phyloP scores from a whole-genome alignment of 2,113 vertebrate genomes.

The Zosterops hypoxanthus region DNA sequence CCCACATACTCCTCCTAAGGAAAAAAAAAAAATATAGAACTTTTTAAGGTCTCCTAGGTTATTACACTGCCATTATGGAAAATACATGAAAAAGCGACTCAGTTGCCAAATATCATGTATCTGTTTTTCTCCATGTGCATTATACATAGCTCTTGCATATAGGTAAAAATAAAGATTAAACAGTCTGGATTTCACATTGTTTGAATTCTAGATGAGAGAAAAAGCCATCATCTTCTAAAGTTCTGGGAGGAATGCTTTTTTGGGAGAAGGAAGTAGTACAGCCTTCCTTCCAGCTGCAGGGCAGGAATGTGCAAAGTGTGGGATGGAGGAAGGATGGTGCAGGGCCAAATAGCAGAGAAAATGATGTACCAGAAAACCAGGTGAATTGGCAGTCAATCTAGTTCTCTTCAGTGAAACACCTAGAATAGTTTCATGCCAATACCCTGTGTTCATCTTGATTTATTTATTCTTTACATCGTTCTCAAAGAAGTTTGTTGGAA shows the following conservation, averaged over 20 bases:
- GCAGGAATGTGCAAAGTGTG: neutral
- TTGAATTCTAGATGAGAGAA: neutral
- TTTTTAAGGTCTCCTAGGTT: neutral
- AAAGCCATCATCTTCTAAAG: neutral
- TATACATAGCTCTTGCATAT: neutral
- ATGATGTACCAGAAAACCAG: neutral
- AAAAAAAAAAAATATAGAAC: neutral
- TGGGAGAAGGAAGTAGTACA: neutral
- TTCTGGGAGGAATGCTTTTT: neutral
- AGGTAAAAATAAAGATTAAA: neutral
- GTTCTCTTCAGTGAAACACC: neutral
- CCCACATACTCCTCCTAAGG: fast-evolving
- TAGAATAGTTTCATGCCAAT: neutral
- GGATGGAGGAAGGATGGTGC: neutral
- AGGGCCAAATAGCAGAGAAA: neutral
- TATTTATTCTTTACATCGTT: neutral
- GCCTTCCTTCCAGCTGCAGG: neutral
- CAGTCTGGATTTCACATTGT: slow-evolving; percentile 20
- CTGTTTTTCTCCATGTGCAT: neutral
- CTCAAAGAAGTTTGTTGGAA: neutral
- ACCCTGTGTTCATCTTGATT: neutral
- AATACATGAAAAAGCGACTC: neutral
- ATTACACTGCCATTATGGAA: neutral
- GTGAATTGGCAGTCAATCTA: neutral
- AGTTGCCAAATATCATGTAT: neutral